Evolutionary conservation across 2,888 invertebrate species (phyloP), one percentile per base, ranked within the genome.

Genomic region (Pasiphila rectangulata): DNA sequence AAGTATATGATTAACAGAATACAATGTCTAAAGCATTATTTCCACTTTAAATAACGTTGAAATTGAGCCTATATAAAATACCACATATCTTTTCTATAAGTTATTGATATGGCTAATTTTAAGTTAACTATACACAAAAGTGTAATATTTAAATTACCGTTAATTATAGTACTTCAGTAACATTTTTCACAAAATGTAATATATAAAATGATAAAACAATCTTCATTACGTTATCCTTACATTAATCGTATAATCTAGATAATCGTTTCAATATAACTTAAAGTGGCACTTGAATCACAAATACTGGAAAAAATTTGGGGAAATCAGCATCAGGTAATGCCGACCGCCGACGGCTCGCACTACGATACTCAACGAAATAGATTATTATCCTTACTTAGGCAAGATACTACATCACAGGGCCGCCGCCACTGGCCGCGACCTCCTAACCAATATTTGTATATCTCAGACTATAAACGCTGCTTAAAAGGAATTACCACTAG

Each of bases 241-340:
- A 79, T 83, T 89, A 88, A 79, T 88, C 87, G 87, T 88, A 88
- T 88, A 88, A 86, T 89, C 89, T 89, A 89, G 85, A 89, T 90
- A 90, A 89, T 90, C 89, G 87, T 89, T 83, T 89, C 84, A 90
- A 84, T 85, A 84, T 92, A 92, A 92, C 92, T 91, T 92, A 92
- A 92, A 92, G 92, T 93, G 92, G 92, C 92, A 93, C 92, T 92
- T 92, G 91, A 91, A 92, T 93, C 92, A 92, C 92, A 92, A 92
- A 92, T 92, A 92, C 92, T 92, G 92, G 91, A 90, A 91, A 92
- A 90, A 87, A 91, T 91, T 91, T 89, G 86, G 89, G 89, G 87
- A 91, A 91, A 90, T 85, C 82, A 84, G 85, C 79, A 64, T 72
- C 76, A 76, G 76, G 79, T 76, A 73, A 65, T 68, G 72, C 75